phyloP scores from a whole-genome alignment of 2,797 vertebrate genomes.

The Masticophis lateralis region DNA sequence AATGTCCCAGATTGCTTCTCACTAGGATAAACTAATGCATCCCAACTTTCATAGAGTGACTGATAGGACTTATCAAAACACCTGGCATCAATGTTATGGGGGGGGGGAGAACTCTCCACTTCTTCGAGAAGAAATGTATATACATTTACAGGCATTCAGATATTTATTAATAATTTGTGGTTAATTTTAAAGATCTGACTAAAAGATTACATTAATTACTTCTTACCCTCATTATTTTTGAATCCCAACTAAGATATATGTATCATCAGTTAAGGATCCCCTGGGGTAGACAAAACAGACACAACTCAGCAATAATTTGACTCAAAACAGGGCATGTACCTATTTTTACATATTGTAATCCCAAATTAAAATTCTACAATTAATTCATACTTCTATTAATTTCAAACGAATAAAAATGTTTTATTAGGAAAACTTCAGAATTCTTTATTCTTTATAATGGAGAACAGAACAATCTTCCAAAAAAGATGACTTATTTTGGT shows the following conservation, averaged over 20 bases:
- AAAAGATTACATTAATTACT: not conserved
- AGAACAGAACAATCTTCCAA: not conserved
- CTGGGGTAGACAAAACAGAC: not conserved
- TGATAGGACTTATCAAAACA: not conserved
- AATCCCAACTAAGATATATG: not conserved
- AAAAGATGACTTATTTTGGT: not conserved
- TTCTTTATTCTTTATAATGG: not conserved
- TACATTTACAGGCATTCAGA: not conserved
- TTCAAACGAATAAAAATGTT: not conserved
- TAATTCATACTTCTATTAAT: not conserved
- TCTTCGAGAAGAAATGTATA: not conserved
- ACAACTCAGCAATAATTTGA: not conserved
- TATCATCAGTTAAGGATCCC: not conserved
- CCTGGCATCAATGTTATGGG: not conserved
- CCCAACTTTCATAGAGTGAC: not conserved
- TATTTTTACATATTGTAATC: not conserved
- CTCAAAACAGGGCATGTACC: not conserved
- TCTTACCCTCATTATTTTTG: not conserved
- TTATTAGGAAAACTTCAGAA: not conserved
- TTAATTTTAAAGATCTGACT: not conserved
- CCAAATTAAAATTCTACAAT: not conserved
- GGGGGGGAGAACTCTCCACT: not conserved
- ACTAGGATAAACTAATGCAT: not conserved
- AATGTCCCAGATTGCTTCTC: not conserved
- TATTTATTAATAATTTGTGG: not conserved